A percentile compares a stretch with the other conserved stretches of the same genome.
Conservation (phyloP, 2,797 vertebrate species). For the Pteronotus mesoamericanus region DNA sequence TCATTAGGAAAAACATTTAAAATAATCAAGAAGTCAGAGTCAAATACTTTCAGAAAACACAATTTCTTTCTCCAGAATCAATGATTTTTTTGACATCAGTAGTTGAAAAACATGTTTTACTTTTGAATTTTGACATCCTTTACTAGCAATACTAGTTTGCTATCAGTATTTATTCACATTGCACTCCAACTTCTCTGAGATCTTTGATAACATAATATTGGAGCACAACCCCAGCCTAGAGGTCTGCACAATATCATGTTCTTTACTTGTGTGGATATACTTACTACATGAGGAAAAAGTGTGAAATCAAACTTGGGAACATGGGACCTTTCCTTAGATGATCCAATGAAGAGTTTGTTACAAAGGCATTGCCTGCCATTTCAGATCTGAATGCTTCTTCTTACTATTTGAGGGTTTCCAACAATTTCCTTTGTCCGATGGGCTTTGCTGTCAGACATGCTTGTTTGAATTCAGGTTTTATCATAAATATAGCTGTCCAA, state of each 20-base stretch:
- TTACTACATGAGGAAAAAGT: not conserved
- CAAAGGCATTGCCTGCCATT: not conserved
- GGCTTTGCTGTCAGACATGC: not conserved
- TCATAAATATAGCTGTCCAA: not conserved
- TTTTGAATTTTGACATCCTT: not conserved
- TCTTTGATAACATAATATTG: not conserved
- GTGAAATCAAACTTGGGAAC: not conserved
- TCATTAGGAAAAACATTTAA: constrained; percentile 2
- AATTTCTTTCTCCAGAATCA: not conserved
- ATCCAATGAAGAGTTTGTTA: not conserved
- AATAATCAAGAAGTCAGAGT: not conserved
- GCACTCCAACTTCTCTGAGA: not conserved
- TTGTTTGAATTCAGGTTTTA: not conserved
- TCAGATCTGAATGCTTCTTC: not conserved
- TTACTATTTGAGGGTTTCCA: not conserved
- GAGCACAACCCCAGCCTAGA: not conserved
- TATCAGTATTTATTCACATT: not conserved
- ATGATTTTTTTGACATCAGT: not conserved
- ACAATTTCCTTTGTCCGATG: not conserved
- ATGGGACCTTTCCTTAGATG: not conserved
- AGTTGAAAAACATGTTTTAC: not conserved
- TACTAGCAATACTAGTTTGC: not conserved
- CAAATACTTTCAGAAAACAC: constrained; percentile 1
- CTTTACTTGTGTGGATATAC: not conserved
- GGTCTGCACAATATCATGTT: not conserved